phyloP scores from a whole-genome alignment of 2,113 vertebrate genomes.

The Agelaius phoeniceus region DNA sequence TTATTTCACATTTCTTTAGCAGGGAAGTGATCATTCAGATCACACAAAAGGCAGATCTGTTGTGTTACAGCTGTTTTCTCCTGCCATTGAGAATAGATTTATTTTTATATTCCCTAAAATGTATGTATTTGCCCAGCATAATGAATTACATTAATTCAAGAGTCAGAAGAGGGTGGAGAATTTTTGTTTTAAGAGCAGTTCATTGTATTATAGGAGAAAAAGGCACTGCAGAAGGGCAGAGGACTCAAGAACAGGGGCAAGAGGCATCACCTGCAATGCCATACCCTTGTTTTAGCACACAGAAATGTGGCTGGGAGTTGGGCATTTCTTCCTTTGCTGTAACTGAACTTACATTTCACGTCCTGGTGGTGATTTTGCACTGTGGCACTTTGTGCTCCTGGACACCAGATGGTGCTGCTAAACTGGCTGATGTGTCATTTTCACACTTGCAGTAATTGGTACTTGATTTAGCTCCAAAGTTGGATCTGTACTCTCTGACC shows the following conservation, averaged over 20 bases:
- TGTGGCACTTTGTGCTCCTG: neutral
- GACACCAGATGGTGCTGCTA: conserved; percentile 64
- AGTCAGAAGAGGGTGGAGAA: neutral
- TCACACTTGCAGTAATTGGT: neutral
- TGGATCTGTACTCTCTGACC: neutral
- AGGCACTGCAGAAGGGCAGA: neutral
- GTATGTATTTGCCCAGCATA: neutral
- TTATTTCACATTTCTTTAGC: neutral
- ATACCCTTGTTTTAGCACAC: neutral
- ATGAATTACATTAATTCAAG: neutral
- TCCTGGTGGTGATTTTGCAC: neutral
- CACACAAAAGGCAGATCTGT: neutral
- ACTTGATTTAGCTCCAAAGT: neutral
- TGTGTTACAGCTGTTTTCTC: neutral
- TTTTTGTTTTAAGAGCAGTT: neutral
- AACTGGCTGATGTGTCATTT: neutral
- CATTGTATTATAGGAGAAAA: neutral
- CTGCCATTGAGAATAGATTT: neutral
- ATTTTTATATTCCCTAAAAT: neutral
- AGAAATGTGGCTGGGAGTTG: neutral
- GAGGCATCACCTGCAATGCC: neutral
- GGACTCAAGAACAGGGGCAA: neutral
- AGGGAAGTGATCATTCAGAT: neutral
- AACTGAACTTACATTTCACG: accelerated
- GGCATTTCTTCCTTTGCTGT: neutral